Percentiles rank a stretch among this genome's conserved stretches.
phyloP scores from a whole-genome alignment of 2,113 vertebrate species.

The Pycnonotus jocosus region DNA sequence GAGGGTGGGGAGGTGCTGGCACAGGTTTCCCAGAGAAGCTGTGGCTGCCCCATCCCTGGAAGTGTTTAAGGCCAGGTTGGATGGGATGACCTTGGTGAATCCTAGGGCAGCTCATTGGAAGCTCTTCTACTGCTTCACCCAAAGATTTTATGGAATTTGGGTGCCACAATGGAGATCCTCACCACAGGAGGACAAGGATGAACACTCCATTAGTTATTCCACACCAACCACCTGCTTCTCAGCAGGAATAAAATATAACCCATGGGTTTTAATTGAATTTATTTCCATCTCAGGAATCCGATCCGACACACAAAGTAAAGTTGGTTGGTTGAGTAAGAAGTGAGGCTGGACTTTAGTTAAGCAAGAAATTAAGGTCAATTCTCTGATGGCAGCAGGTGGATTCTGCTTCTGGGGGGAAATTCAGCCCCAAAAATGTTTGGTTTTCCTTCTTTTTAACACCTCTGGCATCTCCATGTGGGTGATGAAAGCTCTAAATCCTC shows the following conservation, averaged over 20 bases:
- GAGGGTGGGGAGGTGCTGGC: too few relatives aligned
- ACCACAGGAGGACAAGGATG: neutral
- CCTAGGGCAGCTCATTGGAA: neutral
- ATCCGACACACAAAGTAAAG: neutral
- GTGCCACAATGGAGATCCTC: neutral
- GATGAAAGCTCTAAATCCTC: neutral
- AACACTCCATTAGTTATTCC: neutral
- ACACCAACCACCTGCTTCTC: neutral
- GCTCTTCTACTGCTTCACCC: neutral
- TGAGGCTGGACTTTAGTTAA: neutral
- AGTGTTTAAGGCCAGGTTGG: neutral
- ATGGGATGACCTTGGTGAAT: neutral
- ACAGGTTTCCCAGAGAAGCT: neutral
- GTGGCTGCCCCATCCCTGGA: neutral
- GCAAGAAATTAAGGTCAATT: neutral
- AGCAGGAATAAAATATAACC: neutral
- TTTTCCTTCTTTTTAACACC: neutral
- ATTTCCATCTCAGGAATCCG: neutral
- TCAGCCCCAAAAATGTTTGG: neutral
- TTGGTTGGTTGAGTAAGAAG: too few relatives aligned
- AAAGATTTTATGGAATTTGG: neutral
- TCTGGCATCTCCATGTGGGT: neutral
- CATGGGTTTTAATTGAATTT: neutral
- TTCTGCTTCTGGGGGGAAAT: neutral
- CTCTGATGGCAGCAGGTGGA: neutral